These are phyloP conservation scores for Pleuronectes platessa DNA, from an alignment of 2,113 vertebrate genomes.

Conservation along the genomic window DNA sequence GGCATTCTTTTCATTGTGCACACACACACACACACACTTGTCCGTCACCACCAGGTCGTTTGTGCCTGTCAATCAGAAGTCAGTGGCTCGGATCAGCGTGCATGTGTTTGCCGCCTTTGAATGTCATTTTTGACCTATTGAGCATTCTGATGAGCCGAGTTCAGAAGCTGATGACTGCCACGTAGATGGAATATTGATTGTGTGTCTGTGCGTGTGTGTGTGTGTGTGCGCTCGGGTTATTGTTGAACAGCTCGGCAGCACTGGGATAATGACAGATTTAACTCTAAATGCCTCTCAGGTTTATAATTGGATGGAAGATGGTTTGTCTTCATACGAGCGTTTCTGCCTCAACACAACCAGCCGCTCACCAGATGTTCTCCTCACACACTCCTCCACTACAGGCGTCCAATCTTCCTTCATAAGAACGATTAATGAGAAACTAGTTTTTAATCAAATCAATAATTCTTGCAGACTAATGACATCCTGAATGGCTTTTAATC, in stretches of 20 bases:
- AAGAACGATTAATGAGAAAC: not conserved
- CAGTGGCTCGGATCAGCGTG: not conserved
- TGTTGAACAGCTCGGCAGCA: conserved; percentile 47
- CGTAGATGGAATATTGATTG: conserved; percentile 64
- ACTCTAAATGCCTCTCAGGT: conserved; percentile 32
- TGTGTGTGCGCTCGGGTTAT: conserved; percentile 8
- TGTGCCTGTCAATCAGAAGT: conserved; percentile 38
- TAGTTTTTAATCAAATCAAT: not conserved
- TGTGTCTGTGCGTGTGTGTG: conserved; percentile 7
- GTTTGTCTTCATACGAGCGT: no score
- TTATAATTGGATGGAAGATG: conserved; percentile 37
- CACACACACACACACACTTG: conserved; percentile 1
- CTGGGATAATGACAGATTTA: conserved; percentile 45
- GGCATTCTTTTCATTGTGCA: not conserved
- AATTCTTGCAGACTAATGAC: not conserved
- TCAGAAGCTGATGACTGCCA: conserved; percentile 30
- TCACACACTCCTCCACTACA: no score
- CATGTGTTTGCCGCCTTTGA: conserved; percentile 26
- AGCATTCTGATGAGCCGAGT: conserved; percentile 42
- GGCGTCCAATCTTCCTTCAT: not conserved
- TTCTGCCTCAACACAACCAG: not conserved
- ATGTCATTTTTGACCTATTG: conserved; percentile 61
- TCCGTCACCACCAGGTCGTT: conserved; percentile 2
- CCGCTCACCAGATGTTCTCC: no score
- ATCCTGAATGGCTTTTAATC: not conserved